Conservation (phyloP, 1,140 invertebrate species). For the Drosophila jambulina region DNA sequence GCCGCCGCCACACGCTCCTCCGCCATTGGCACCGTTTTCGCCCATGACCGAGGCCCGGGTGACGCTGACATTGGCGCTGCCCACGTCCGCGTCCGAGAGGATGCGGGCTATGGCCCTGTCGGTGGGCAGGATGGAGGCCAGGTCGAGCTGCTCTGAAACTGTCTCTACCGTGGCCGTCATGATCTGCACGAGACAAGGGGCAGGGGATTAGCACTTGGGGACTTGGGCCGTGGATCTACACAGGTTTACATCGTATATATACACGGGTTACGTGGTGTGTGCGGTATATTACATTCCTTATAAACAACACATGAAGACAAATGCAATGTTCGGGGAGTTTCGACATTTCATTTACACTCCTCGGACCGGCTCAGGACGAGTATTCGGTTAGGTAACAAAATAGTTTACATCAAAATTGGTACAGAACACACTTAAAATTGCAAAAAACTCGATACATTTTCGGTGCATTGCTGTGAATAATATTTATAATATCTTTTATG, state of each 20-base stretch:
- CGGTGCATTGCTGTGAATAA: constrained; percentile 58
- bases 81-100: constrained; percentile 95
- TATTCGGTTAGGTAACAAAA: constrained; percentile 30
- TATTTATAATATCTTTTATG: constrained; percentile 21
- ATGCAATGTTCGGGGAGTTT: constrained; percentile 50
- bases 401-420: constrained; percentile 62
- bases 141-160: constrained; percentile 93
- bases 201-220: constrained; percentile 9
- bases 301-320: constrained; percentile 69
- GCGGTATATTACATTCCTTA: constrained; percentile 67
- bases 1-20: constrained; percentile 53
- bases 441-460: constrained; percentile 51
- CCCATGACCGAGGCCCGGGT: constrained; percentile 86
- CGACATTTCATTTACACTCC: constrained; percentile 55
- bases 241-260: constrained; percentile 52
- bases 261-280: constrained; percentile 60
- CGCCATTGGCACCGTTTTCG: constrained; percentile 84
- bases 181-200: constrained; percentile 87
- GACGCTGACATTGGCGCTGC: constrained; percentile 81
- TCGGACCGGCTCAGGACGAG: constrained; percentile 38
- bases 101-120: constrained; percentile 94
- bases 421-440: constrained; percentile 65
- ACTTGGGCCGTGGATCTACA: constrained; percentile 1
- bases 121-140: constrained; percentile 92
- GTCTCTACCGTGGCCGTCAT: constrained; percentile 97